Conservation (phyloP, 2,113 vertebrate genomes). For the Bubo bubo region DNA sequence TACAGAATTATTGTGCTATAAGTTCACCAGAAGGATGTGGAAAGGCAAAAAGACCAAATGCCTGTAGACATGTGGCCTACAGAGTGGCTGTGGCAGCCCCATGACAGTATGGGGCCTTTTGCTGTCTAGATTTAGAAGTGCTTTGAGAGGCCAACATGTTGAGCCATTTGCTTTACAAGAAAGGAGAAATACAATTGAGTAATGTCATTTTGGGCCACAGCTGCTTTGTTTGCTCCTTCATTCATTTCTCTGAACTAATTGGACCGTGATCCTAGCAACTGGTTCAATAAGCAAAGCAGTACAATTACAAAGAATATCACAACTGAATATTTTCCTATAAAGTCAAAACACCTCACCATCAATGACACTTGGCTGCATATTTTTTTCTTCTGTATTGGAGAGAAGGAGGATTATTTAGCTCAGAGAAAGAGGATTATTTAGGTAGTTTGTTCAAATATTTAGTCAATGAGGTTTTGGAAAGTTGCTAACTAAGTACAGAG, state of each 20-base stretch:
- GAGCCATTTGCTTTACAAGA: background rate
- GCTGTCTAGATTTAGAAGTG: background rate
- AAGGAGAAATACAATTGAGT: background rate
- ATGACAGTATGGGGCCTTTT: background rate
- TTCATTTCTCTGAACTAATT: background rate
- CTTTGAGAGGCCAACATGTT: background rate
- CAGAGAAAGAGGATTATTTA: background rate
- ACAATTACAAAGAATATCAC: background rate
- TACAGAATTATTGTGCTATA: background rate
- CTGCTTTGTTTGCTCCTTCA: background rate
- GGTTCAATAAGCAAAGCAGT: background rate
- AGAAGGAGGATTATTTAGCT: background rate
- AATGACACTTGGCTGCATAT: background rate
- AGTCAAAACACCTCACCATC: background rate
- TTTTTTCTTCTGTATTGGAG: background rate
- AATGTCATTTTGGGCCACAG: background rate
- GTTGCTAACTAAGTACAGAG: conserved; percentile 18
- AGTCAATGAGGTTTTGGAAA: conserved; percentile 32
- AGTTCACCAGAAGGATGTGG: background rate
- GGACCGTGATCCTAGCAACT: background rate
- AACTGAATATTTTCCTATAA: background rate
- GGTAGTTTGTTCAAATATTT: conserved; percentile 40
- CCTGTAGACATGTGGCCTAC: background rate
- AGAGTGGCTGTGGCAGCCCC: background rate
- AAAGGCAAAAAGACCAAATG: background rate